phyloP scores from a whole-genome alignment of 2,888 invertebrate genomes.

The Caenorhabditis virilis region DNA sequence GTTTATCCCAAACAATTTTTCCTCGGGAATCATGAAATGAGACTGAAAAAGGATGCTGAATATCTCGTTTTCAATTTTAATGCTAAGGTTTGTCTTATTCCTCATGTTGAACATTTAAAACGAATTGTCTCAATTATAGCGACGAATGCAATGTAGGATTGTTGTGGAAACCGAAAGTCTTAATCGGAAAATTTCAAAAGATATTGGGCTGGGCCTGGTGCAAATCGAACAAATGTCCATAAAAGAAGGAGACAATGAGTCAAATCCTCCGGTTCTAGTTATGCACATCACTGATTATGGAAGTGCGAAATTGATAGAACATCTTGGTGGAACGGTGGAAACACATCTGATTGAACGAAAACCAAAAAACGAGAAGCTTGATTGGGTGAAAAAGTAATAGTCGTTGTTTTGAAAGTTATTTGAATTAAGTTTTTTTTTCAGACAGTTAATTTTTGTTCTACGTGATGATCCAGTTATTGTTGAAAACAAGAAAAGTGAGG shows the following conservation, averaged over 20 bases:
- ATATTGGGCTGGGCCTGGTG: constrained; percentile 3
- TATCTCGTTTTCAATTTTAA: background rate
- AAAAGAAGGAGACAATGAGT: background rate
- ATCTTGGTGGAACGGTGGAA: too few relatives aligned
- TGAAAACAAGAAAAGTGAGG: background rate
- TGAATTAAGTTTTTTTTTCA: background rate
- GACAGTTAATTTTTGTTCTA: background rate
- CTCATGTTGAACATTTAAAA: too few relatives aligned
- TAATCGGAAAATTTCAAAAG: constrained; percentile 6
- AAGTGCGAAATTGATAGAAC: too few relatives aligned
- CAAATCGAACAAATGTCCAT: constrained; percentile 5
- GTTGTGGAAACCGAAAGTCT: background rate
- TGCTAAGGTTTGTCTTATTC: background rate
- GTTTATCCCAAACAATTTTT: constrained; percentile 7
- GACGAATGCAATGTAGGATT: too few relatives aligned
- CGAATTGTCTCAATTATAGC: background rate
- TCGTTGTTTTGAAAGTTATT: background rate
- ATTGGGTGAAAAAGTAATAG: background rate
- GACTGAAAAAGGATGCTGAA: background rate
- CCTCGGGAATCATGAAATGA: constrained; percentile 2
- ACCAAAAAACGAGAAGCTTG: too few relatives aligned
- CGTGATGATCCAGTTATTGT: background rate
- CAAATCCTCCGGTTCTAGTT: too few relatives aligned
- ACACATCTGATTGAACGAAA: too few relatives aligned
- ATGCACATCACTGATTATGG: too few relatives aligned